Conservation (phyloP, 2,888 invertebrate species). For the Callyntrura guangdongensis region DNA sequence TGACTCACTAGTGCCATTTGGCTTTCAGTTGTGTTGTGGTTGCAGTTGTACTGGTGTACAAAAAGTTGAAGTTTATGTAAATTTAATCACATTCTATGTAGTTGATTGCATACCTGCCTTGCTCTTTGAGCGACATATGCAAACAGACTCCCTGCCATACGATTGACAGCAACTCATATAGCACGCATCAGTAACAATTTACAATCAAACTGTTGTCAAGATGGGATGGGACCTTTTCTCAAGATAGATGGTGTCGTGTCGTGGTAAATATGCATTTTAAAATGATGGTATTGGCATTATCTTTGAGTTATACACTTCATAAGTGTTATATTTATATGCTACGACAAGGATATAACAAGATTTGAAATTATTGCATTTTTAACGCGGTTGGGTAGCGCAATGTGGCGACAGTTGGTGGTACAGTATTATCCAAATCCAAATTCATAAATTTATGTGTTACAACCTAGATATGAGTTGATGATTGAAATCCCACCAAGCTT, state of each 20-base stretch:
- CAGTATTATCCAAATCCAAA: too few species aligned
- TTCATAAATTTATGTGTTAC: too few species aligned
- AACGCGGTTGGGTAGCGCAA: too few species aligned
- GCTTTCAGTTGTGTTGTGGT: background rate
- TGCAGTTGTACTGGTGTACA: background rate
- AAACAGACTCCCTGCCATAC: conserved; percentile 57
- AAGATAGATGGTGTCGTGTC: conserved; percentile 23
- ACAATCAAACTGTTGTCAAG: conserved; percentile 51
- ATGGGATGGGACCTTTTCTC: conserved; percentile 13
- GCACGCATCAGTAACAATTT: conserved; percentile 56
- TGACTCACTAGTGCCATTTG: background rate
- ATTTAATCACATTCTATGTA: conserved; percentile 24
- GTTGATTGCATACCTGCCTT: background rate
- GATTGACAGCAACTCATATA: conserved; percentile 66
- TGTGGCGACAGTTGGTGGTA: too few species aligned
- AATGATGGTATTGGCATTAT: background rate
- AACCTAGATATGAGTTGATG: too few species aligned
- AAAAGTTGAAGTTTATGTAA: conserved; percentile 16
- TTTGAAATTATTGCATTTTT: too few species aligned
- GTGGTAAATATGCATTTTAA: background rate
- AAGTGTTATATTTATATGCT: too few species aligned
- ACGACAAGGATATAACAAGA: too few species aligned
- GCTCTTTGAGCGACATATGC: conserved; percentile 45
- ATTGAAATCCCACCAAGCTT: too few species aligned
- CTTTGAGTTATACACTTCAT: background rate